A percentile compares a stretch with the other conserved stretches of the same genome.
These are phyloP conservation scores for Rhinolophus ferrumequinum DNA, from an alignment of 2,113 vertebrate species.

Conservation along the genomic window DNA sequence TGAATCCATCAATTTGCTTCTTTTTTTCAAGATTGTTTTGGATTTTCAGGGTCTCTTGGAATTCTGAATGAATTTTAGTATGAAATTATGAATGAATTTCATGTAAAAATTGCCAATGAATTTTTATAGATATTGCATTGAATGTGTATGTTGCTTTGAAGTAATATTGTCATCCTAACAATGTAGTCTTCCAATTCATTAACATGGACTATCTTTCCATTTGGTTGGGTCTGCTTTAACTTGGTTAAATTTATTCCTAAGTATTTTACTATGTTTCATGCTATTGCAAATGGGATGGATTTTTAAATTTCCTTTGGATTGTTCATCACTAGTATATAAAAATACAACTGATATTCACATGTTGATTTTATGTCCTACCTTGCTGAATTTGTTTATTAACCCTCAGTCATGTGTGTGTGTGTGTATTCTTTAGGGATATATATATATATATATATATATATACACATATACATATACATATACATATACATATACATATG, in stretches of 20 bases:
- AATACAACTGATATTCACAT: neutral
- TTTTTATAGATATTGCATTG: neutral
- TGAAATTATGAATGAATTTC: neutral
- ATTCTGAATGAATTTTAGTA: neutral
- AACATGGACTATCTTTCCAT: neutral
- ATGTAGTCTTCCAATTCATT: neutral
- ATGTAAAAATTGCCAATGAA: neutral
- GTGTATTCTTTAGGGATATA: neutral
- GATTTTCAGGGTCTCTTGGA: neutral
- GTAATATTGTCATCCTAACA: neutral
- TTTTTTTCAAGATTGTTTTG: too few species aligned
- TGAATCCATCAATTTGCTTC: neutral
- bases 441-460: neutral
- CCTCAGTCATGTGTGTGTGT: neutral
- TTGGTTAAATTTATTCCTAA: too few species aligned
- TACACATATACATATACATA: neutral
- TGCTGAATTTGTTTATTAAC: neutral
- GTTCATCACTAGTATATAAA: too few species aligned
- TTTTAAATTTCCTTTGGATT: too few species aligned
- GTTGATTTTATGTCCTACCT: neutral
- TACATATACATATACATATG: neutral
- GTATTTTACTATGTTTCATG: too few species aligned
- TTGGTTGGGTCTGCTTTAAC: neutral
- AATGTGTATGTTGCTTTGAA: neutral
- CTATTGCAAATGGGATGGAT: too few species aligned